Evolutionary conservation across 2,888 invertebrate species (phyloP).

Genomic region (Mesorhabditis belari): DNA sequence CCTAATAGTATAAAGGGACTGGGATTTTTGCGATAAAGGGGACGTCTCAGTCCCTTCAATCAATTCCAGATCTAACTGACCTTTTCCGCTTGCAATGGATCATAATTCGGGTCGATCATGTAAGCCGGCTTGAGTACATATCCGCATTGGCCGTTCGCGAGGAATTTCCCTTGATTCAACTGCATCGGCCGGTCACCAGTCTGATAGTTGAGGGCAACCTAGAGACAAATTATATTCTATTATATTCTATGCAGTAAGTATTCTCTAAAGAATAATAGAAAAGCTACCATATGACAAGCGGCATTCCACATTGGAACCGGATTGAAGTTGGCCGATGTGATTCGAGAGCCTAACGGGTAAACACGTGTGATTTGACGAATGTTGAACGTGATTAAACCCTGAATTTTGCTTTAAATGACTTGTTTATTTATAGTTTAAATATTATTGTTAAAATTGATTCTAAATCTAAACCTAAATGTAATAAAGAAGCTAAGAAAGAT

Average conservation of each 20-base stretch:
- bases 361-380: constrained; percentile 78
- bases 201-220: constrained; percentile 85
- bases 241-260: neutral
- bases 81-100: constrained; percentile 65
- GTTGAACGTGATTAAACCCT: constrained; percentile 46
- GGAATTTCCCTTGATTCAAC: constrained; percentile 82
- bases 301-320: constrained; percentile 90
- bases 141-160: constrained; percentile 83
- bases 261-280: neutral
- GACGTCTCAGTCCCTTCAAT: no score
- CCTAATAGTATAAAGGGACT: no score
- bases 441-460: no score
- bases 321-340: constrained; percentile 94
- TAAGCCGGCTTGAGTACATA: constrained; percentile 83
- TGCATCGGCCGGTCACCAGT: constrained; percentile 92
- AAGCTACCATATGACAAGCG: constrained; percentile 81
- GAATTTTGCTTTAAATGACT: neutral
- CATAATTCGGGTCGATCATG: constrained; percentile 69
- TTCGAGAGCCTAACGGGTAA: constrained; percentile 79
- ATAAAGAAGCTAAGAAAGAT: no score
- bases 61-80: no score
- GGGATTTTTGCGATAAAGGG: no score
- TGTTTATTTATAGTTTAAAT: no score
- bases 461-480: no score
- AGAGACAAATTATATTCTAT: neutral